Conservation (phyloP, 1,140 invertebrate genomes). For the Aricia agestis region DNA sequence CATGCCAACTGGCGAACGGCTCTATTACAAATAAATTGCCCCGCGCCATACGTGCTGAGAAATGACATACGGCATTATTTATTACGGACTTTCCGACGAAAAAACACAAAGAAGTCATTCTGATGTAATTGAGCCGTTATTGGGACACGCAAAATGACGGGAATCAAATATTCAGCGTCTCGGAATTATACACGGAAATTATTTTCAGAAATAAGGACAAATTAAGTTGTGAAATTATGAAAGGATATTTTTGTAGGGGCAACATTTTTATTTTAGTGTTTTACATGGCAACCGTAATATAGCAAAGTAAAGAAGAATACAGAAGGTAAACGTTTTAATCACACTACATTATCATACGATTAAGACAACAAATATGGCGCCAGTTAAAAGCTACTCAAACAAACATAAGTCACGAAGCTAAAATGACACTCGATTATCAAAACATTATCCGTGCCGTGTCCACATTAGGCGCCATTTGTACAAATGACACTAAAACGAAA, state of each 20-base stretch:
- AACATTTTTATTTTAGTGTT: too few relatives aligned
- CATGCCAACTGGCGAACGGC: constrained; percentile 36
- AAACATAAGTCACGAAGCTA: neutral
- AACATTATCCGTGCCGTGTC: constrained; percentile 44
- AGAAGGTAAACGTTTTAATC: neutral
- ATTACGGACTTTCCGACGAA: constrained; percentile 53
- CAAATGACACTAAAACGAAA: constrained; percentile 76
- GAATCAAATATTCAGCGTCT: constrained; percentile 19
- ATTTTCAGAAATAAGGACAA: neutral
- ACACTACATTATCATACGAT: neutral
- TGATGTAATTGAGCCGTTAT: constrained; percentile 68
- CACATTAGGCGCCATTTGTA: constrained; percentile 70
- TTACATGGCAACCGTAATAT: too few relatives aligned
- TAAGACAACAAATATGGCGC: neutral
- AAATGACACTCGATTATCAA: constrained; percentile 31
- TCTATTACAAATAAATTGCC: constrained; percentile 75
- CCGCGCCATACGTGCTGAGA: constrained; percentile 73
- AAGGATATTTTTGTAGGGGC: too few relatives aligned
- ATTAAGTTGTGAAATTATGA: too few relatives aligned
- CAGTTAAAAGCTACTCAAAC: neutral
- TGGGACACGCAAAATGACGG: constrained; percentile 44
- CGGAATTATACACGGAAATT: neutral
- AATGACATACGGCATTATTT: constrained; percentile 75
- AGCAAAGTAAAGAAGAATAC: too few relatives aligned
- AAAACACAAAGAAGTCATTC: constrained; percentile 70